Evolutionary conservation across 2,888 invertebrate species (phyloP).

Genomic region (Mesorhabditis spiculigera): DNA sequence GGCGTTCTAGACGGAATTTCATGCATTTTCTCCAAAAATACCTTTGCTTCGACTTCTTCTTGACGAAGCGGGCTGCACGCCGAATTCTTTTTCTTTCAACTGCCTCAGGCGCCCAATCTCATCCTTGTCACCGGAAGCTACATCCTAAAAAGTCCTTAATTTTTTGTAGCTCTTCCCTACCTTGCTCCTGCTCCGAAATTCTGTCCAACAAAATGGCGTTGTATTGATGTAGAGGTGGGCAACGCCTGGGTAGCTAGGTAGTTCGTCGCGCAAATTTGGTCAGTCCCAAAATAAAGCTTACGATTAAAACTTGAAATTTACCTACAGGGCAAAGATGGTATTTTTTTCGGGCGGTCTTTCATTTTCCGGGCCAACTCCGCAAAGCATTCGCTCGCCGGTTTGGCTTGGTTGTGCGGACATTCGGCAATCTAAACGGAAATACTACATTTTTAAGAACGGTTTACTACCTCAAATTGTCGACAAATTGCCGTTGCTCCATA

Average conservation of each 20-base stretch:
- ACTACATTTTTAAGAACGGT: neutral
- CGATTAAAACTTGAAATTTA: neutral
- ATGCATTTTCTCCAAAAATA: slow-evolving; percentile 8
- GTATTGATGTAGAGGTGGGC: slow-evolving; percentile 51
- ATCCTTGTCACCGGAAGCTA: slow-evolving; percentile 12
- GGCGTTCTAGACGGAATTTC: slow-evolving; percentile 25
- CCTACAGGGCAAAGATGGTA: slow-evolving; percentile 53
- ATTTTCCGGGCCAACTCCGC: slow-evolving; percentile 41
- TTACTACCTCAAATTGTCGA: slow-evolving; percentile 37
- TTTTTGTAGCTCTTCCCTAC: slow-evolving; percentile 10
- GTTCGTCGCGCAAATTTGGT: slow-evolving; percentile 35
- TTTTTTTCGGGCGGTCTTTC: slow-evolving; percentile 34
- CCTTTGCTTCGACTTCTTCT: slow-evolving; percentile 28
- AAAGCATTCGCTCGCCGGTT: slow-evolving; percentile 47
- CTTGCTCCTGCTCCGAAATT: slow-evolving; percentile 16
- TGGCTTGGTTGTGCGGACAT: slow-evolving; percentile 41
- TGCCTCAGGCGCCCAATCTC: slow-evolving; percentile 28
- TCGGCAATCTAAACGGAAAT: slow-evolving; percentile 18
- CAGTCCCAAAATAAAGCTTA: slow-evolving; percentile 30
- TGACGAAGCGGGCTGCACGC: slow-evolving; percentile 8
- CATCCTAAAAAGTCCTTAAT: slow-evolving; percentile 13
- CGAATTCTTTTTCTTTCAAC: slow-evolving; percentile 17
- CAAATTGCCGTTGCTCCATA: slow-evolving; percentile 54
- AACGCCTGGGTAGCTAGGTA: slow-evolving; percentile 38
- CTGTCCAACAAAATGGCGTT: slow-evolving; percentile 50